Base-by-base conservation (phyloP, 92 coral and sea anemone species). In the Siderastrea radians region DNA sequence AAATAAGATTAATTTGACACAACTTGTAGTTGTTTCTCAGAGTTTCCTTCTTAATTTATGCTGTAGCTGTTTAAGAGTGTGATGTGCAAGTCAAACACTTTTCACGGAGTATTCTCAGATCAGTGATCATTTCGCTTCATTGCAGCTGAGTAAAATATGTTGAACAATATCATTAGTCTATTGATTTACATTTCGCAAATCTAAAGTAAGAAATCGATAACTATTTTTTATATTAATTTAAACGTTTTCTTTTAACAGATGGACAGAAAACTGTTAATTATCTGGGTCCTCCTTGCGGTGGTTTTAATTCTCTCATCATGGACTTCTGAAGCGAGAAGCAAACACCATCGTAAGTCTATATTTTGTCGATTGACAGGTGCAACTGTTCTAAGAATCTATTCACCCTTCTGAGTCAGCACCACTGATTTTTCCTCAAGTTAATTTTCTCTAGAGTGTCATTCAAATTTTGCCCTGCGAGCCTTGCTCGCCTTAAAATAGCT, bases 311-410 rank as follows among this genome's bases (percentile, higher is more conserved):
- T 85, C 17, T 64, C 76, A 6, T 57, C 89, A 58, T 77, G 78
- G 89, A 85, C 83, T 9, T 59, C 50, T n/a, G 83, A 85, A 68
- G 89, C 83, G 5, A 67, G 49, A 50, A 14, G 74, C 49, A 82
- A 72, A 43, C 89, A 77, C 46, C 89, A 85, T 19, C 67, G 89
- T 85, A 85, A 85, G 89, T 85, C 5, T 2, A 15, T 7, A 9
- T 7, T 14, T 58, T 16, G 38, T 0, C 38, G 38, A 26, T 26
- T 26, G 38, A 26, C 38, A 26, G 38, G 38, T 26, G 38, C 0
- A 26, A 26, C 38, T 26, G 38, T 26, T 26, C 38, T 26, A 26
- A 26, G 38, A 26, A 26, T 26, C 38, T 26, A 26, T 26, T 26
- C 38, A 0, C 38, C 38, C 38, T 26, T 26, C 38, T 26, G 38